Base-by-base conservation (phyloP, 2,113 vertebrate genomes). In the Nycticorax nycticorax region DNA sequence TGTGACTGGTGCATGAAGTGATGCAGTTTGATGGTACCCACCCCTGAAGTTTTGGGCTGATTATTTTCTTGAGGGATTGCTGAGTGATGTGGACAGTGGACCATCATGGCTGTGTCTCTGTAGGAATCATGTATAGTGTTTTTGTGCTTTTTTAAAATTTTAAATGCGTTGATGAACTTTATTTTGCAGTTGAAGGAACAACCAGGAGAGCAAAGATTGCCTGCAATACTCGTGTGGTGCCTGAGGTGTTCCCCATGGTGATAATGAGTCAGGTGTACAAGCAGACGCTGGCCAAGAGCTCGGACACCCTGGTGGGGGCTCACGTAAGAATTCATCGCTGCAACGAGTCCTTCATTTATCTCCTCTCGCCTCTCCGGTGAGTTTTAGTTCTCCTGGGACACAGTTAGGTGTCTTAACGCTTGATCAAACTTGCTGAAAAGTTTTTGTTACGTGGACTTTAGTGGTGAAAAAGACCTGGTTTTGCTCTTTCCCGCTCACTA, bases 271-370 rank as follows among this genome's bases (percentile, higher is more conserved):
- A 99, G 67, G 98, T 99, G 55, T 99, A 98, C 96, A 99, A 98
- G 88, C 99, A 99, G 97, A 99, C 99, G 0, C 83, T 99, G 97
- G 99, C 99, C 75, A 99, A 99, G 97, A 99, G 99, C 93, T 99
- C 99, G 0, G 98, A 99, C 84, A 99, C 99, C 66, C 95, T 99
- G 96, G 98, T 98, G 5, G 98, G 98, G 3, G 98, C 99, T 71
- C 99, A 99, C 8, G 78, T 99, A 64, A 99, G 99, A 81, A 98
- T 99, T 93, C 99, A 99, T 97, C 97, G 98, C 53, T 99, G 99
- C 97, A 98, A 98, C 0, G 98, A 99, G 33, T 98, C 99, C 85
- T 99, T 99, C 95, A 99, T 99, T 62, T 99, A 99, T 93, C 98
- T 99, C 5, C 98, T 99, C 5, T 99, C 99, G 30, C 99, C 99